phyloP scores from a whole-genome alignment of 2,797 vertebrate genomes.

The Pantherophis vulpinus region DNA sequence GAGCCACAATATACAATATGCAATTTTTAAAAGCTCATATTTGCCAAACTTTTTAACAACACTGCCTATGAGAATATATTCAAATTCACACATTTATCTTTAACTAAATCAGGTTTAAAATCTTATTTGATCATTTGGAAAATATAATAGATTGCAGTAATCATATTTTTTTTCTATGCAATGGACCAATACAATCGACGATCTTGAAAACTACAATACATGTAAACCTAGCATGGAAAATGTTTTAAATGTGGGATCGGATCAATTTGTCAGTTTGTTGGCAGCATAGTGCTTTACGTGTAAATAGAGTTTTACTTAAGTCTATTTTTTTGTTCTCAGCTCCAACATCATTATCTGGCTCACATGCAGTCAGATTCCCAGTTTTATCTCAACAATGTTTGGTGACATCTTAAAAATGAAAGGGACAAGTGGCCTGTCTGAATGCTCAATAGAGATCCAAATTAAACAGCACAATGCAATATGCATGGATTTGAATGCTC shows the following conservation, averaged over 20 bases:
- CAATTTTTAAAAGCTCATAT: conserved; percentile 37
- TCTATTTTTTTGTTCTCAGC: conserved; percentile 11
- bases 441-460: conserved; percentile 24
- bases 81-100: not conserved
- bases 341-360: conserved; percentile 23
- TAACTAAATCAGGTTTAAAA: not conserved
- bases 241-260: not conserved
- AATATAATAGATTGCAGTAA: conserved; percentile 14
- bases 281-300: not conserved
- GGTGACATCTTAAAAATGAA: conserved; percentile 13
- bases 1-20: conserved; percentile 28
- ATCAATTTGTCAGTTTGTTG: not conserved
- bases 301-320: not conserved
- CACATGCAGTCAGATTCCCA: conserved; percentile 14
- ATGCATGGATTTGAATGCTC: conserved; percentile 9
- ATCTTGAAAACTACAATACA: conserved; percentile 28
- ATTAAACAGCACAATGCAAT: conserved; percentile 1
- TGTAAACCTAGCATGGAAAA: conserved; percentile 11
- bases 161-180: not conserved
- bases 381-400: conserved; percentile 6
- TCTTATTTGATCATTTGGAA: not conserved
- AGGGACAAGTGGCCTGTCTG: not conserved
- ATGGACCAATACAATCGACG: not conserved
- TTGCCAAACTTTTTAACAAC: conserved; percentile 54
- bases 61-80: not conserved